Conservation (phyloP, 2,113 vertebrate genomes). For the Alectura lathami region DNA sequence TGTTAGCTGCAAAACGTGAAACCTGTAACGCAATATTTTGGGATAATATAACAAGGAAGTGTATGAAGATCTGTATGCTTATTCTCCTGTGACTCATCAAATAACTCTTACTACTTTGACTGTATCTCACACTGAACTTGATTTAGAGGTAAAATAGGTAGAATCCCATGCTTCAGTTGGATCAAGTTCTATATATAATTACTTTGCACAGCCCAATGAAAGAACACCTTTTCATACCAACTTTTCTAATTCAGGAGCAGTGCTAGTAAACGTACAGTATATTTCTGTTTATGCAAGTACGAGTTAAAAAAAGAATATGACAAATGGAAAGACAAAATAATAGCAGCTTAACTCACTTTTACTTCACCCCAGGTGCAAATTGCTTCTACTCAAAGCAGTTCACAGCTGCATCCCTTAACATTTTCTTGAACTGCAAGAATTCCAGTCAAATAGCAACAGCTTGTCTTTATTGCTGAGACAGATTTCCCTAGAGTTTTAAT, state of each 20-base stretch:
- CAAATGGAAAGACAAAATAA: background rate
- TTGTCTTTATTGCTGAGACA: slow-evolving; percentile 39
- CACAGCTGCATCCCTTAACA: slow-evolving; percentile 6
- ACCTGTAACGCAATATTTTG: background rate
- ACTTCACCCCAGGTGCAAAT: slow-evolving; percentile 26
- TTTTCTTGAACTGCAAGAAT: slow-evolving; percentile 29
- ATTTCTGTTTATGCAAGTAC: background rate
- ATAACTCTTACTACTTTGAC: background rate
- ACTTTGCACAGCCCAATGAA: background rate
- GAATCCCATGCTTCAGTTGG: background rate
- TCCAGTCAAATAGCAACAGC: slow-evolving; percentile 31
- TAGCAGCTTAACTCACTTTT: slow-evolving; percentile 24
- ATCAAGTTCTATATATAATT: background rate
- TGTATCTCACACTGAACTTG: background rate
- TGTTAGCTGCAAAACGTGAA: background rate
- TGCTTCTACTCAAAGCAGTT: background rate
- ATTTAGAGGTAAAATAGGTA: background rate
- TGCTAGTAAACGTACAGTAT: background rate
- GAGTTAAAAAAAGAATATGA: background rate
- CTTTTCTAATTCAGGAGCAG: background rate
- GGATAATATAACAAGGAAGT: background rate
- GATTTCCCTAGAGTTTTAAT: slow-evolving; percentile 23
- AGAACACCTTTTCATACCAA: background rate
- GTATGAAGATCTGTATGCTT: background rate
- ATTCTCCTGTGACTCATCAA: background rate